Evolutionary conservation across 2,888 invertebrate species (phyloP), one percentile per base, ranked within the genome.

Genomic region (Sesia bembeciformis): DNA sequence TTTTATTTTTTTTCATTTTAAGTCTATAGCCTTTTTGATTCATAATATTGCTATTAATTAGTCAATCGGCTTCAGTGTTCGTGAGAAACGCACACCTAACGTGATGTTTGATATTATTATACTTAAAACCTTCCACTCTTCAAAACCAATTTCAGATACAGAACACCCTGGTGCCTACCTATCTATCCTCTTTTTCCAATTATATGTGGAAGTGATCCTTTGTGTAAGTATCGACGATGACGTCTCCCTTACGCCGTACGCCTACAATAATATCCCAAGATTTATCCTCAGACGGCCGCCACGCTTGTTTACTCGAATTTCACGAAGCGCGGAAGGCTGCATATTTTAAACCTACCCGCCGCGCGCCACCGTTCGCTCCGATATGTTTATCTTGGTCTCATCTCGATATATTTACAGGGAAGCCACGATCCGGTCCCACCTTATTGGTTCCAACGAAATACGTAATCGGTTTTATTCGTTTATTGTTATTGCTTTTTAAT

Each of bases 331-430:
- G 75, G 76, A 78, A 79, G 75, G 74, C 76, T 80, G 81, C 82
- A 85, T 84, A 84, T 84, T 85, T 87, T 82, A 85, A 84, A 81
- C 74, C 76, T 70, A 75, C 75, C 70, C 68, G 65, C 66, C 75
- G 73, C 68, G 67, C 70, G 70, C 67, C 72, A 63, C 77, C 77
- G 79, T 81, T 68, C 70, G 70, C 68, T 73, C 64, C 78, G 78
- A 81, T 81, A 78, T 86, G 78, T 86, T 87, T 84, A 84, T 84
- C 80, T 84, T 84, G 73, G 78, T 78, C 78, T 84, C 82, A 81
- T 84, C 77, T 81, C 81, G 80, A 84, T 81, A 81, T 84, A 84
- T 84, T 84, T 85, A 83, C 84, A 81, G 80, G 76, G 39, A 79
- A 76, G 75, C 79, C 76, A 71, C 77, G 75, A 75, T 74, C 76